Evolutionary conservation across 2,113 vertebrate genomes (phyloP), one percentile per base, ranked within the genome.

Genomic region (Anoplopoma fimbria): DNA sequence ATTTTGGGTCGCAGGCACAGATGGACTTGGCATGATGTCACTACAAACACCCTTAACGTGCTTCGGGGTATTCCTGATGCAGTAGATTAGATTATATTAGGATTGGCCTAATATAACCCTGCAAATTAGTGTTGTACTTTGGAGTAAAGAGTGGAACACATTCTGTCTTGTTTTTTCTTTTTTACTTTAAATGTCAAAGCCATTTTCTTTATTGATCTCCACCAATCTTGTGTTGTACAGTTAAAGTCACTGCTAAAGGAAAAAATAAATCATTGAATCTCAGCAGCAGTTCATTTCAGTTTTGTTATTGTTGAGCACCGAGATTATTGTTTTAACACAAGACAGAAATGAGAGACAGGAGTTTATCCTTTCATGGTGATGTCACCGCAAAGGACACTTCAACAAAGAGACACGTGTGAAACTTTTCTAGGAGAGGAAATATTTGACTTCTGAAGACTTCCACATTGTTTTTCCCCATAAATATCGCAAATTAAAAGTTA

Each of bases 11-110:
- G 40, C 75, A 87, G 83, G 84, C 72, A 79, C 81, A 84, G 87
- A 88, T 64, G 84, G 85, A 92, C 61, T 88, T 91, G 91, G 87
- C 86, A 79, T 73, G 69, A 86, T 69, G 88, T 92, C 87, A 91
- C 81, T 69, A 79, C 79, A 91, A 91, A 93, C 88, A 89, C 60
- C 65, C 86, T 63, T 82, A 85, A 87, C 71, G 51, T 84, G 86
- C 86, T 85, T 62, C 82, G 9, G 87, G 82, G 81, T 77, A 72
- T 87, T 75, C 65, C 90, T 73, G 76, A 79, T 77, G n/a, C 79
- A 89, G 81, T 47, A 82, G 87, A 91, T 83, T 85, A 89, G 83
- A 91, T 92, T 85, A 84, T 51, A 84, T 86, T 60, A 79, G 85
- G 77, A 79, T 13, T 25, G 89, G 82, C 69, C 69, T 57, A n/a